These are phyloP conservation scores for Misgurnus anguillicaudatus DNA, from an alignment of 2,113 vertebrate genomes.

Conservation along the genomic window DNA sequence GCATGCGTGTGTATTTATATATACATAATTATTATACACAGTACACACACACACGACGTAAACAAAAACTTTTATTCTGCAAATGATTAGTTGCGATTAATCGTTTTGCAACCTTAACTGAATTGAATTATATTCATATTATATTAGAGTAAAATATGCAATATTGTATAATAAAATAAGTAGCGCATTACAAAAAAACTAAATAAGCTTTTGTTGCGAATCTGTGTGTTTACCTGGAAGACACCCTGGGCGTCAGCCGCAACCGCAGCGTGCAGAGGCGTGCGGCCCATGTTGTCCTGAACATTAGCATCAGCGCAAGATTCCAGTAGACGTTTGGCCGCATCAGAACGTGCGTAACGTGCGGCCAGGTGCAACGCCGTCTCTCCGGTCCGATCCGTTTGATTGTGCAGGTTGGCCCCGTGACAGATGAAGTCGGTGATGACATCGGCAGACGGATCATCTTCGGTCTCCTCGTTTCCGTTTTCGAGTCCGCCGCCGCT, in stretches of 20 bases:
- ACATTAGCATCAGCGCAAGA: slow-evolving; percentile 94
- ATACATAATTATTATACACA: too few relatives aligned
- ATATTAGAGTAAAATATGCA: too few relatives aligned
- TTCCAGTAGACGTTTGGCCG: slow-evolving; percentile 94
- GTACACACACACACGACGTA: too few relatives aligned
- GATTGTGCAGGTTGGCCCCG: slow-evolving; percentile 93
- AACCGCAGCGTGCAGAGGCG: slow-evolving; percentile 90
- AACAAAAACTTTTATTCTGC: too few relatives aligned
- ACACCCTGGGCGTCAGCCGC: slow-evolving; percentile 94
- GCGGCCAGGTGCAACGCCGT: slow-evolving; percentile 94
- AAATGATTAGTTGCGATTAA: too few relatives aligned
- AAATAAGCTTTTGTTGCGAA: too few relatives aligned
- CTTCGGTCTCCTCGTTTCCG: slow-evolving; percentile 91
- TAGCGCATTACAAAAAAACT: too few relatives aligned
- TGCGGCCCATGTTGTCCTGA: slow-evolving; percentile 96
- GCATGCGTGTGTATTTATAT: too few relatives aligned
- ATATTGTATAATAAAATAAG: too few relatives aligned
- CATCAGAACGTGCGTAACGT: slow-evolving; percentile 92
- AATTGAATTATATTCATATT: too few relatives aligned
- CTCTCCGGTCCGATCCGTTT: slow-evolving; percentile 95
- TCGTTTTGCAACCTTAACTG: too few relatives aligned
- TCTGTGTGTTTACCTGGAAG: slow-evolving; percentile 84
- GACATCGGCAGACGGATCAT: slow-evolving; percentile 86
- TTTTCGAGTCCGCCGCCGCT: slow-evolving; percentile 94
- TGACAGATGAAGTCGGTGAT: slow-evolving; percentile 98